Percentiles rank a stretch among this genome's conserved stretches.
Conservation (phyloP, 2,113 vertebrate genomes). For the Siniperca chuatsi region DNA sequence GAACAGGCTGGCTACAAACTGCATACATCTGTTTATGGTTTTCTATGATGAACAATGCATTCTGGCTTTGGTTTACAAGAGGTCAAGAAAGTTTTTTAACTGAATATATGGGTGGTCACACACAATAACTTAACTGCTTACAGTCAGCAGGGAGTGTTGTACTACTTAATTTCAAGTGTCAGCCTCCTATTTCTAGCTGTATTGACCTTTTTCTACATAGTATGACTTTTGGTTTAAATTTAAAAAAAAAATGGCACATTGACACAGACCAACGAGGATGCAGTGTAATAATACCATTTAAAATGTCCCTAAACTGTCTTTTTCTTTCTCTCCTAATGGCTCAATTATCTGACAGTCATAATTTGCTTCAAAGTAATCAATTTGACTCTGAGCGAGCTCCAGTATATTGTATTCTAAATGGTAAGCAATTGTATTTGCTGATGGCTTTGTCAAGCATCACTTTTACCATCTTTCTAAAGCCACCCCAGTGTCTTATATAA, state of each 20-base stretch:
- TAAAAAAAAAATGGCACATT: background rate
- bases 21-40: conserved; percentile 44
- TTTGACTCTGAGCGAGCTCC: conserved; percentile 35
- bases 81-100: conserved; percentile 32
- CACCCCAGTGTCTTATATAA: background rate
- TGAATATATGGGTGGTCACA: conserved; percentile 15
- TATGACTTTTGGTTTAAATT: background rate
- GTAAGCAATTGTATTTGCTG: conserved; percentile 48
- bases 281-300: conserved; percentile 36
- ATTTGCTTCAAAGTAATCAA: conserved; percentile 62
- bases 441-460: conserved; percentile 31
- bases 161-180: conserved; percentile 30
- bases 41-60: conserved; percentile 32
- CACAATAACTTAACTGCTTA: conserved; percentile 25
- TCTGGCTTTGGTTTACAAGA: conserved; percentile 27
- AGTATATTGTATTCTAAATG: conserved; percentile 52
- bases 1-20: conserved; percentile 23
- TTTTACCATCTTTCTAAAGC: conserved; percentile 14
- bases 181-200: conserved; percentile 10
- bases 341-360: conserved; percentile 58
- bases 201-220: conserved; percentile 6
- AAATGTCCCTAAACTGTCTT: conserved; percentile 21
- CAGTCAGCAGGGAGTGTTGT: conserved; percentile 11
- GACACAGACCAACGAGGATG: conserved; percentile 6
- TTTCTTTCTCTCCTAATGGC: conserved; percentile 44